Evolutionary conservation across 1,140 invertebrate genomes (phyloP).

Genomic region (Limonius californicus): DNA sequence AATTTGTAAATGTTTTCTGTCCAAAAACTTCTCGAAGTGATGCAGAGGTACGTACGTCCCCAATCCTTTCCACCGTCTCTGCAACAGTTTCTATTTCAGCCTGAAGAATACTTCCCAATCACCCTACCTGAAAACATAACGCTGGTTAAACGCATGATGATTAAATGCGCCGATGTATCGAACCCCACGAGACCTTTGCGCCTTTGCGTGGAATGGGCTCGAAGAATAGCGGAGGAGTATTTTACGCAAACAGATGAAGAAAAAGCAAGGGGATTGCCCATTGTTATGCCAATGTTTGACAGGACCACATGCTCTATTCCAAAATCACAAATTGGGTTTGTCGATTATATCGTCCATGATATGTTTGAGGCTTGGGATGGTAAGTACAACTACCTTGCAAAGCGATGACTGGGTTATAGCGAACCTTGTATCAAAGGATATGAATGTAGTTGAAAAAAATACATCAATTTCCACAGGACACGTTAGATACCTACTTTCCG

Average conservation of each 20-base stretch:
- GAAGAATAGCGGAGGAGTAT: conserved; percentile 87
- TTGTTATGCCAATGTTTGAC: conserved; percentile 97
- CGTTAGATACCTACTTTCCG: conserved; percentile 22
- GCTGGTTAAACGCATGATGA: conserved; percentile 89
- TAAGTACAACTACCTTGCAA: conserved; percentile 59
- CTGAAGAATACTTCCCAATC: conserved; percentile 39
- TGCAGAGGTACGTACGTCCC: conserved; percentile 32
- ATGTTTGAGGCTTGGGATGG: conserved; percentile 98
- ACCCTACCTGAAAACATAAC: conserved; percentile 72
- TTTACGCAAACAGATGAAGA: conserved; percentile 93
- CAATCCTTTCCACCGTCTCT: too few relatives aligned
- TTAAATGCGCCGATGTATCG: conserved; percentile 95
- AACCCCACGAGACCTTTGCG: conserved; percentile 85
- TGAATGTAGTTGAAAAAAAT: not conserved
- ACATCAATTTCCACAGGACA: not conserved
- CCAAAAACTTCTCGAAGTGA: conserved; percentile 51
- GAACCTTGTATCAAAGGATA: not conserved
- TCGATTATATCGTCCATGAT: conserved; percentile 93
- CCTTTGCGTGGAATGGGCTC: conserved; percentile 88
- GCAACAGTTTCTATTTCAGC: too few relatives aligned
- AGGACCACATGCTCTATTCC: conserved; percentile 89
- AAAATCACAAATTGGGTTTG: conserved; percentile 94
- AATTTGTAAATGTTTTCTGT: conserved; percentile 87
- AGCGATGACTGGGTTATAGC: not conserved
- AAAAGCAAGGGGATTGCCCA: conserved; percentile 76